phyloP scores from a whole-genome alignment of 2,888 invertebrate genomes.

The Altica lythri region DNA sequence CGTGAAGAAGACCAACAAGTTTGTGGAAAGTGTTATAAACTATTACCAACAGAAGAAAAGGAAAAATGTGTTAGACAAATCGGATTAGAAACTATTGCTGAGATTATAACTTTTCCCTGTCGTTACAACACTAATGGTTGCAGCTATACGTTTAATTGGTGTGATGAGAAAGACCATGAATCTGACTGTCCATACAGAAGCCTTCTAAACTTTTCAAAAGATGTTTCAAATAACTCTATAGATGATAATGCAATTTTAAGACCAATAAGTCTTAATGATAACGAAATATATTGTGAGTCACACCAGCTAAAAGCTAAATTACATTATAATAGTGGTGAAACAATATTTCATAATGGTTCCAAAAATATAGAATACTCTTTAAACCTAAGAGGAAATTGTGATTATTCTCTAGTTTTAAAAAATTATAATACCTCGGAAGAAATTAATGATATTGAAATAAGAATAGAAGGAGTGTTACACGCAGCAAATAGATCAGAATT shows the following conservation, averaged over 20 bases:
- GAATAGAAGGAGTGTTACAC: constrained; percentile 34
- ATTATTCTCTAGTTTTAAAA: constrained; percentile 21
- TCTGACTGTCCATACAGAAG: constrained; percentile 39
- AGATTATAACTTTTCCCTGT: constrained; percentile 46
- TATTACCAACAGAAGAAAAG: constrained; percentile 44
- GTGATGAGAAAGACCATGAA: constrained; percentile 44
- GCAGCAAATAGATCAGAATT: constrained; percentile 30
- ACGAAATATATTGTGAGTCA: constrained; percentile 16
- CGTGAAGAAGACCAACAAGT: constrained; percentile 41
- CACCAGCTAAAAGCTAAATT: constrained; percentile 21
- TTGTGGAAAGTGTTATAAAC: constrained; percentile 48
- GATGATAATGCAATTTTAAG: not conserved
- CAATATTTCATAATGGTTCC: constrained; percentile 20
- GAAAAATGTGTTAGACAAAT: constrained; percentile 42
- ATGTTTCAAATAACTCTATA: not conserved
- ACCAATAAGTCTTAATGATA: not conserved
- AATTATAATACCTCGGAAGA: not conserved
- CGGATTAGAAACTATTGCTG: constrained; percentile 44
- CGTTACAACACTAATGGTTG: constrained; percentile 42
- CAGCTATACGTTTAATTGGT: constrained; percentile 39
- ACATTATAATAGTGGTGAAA: constrained; percentile 33
- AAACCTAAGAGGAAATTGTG: constrained; percentile 34
- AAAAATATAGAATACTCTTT: constrained; percentile 32
- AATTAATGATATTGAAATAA: constrained; percentile 27
- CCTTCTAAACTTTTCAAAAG: not conserved